Evolutionary conservation across 2,113 vertebrate species (phyloP), one percentile per base, ranked within the genome.

Genomic region (Sylvicapra grimmia): DNA sequence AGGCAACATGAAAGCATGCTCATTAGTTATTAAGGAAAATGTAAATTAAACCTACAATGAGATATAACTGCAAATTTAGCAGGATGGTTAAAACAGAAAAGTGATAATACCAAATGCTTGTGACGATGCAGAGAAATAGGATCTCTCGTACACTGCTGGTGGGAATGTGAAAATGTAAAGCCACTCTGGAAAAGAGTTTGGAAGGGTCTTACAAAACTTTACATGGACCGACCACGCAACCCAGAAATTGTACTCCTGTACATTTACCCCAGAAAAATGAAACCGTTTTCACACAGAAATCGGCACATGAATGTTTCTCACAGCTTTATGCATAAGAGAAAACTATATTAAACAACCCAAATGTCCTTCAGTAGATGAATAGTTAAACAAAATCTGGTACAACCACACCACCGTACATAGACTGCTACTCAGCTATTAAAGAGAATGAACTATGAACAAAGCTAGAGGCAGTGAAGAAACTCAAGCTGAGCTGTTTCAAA

Each of bases 381-480:
- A 29, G 21, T 83, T 59, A 94, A 72, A 68, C 10, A 4, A 6
- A n/a, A 14, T n/a, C 9, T 54, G 82, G 58, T 16, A 56, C 56
- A 40, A 15, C 2, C n/a, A 4, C 19, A 4, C n/a, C 21, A n/a
- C 3, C n/a, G 11, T 7, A 12, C 29, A 29, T 56, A 47, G 9
- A 56, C 53, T 56, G 54, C 21, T 27, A 21, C 29, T 53, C 63
- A 44, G 63, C 13, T 77, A 31, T 33, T 7, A 8, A 27, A 90
- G 59, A 77, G 47, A 86, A 63, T 44, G 31, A 33, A 47, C 16
- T 31, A 18, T 2, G 36, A 13, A 13, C 36, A 40, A 13, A 40
- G 36, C 68, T 2, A 25, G 36, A 3, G 9, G n/a, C 12, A 10
- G n/a, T 23, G n/a, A 40, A 40, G 68, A 36, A 72, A 23, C 36